Evolutionary conservation across 2,888 invertebrate genomes (phyloP).

Genomic region (Synergus gifuensis): DNA sequence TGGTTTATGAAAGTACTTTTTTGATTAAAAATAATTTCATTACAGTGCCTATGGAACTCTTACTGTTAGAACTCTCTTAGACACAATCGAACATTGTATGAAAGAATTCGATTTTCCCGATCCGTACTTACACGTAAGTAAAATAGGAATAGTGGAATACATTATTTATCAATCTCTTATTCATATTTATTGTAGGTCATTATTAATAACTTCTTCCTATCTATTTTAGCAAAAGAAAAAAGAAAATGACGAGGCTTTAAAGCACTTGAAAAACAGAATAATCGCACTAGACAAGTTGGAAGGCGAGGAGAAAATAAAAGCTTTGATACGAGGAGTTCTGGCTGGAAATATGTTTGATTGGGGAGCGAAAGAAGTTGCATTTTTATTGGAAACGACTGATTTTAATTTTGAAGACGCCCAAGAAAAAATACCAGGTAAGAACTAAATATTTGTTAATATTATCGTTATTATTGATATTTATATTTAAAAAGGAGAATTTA

Average conservation of each 20-base stretch:
- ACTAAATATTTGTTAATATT: conserved; percentile 39
- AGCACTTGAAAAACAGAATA: conserved; percentile 84
- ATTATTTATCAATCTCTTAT: conserved; percentile 35
- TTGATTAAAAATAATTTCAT: background rate
- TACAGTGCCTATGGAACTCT: conserved; percentile 87
- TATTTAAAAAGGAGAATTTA: conserved; percentile 23
- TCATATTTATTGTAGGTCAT: conserved; percentile 36
- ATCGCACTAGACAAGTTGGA: conserved; percentile 84
- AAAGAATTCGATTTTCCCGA: conserved; percentile 95
- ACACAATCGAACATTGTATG: conserved; percentile 94
- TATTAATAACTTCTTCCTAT: conserved; percentile 21
- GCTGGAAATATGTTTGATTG: conserved; percentile 98
- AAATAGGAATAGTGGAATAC: conserved; percentile 29
- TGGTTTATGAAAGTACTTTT: background rate
- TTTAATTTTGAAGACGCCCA: conserved; percentile 92
- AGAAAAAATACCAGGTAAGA: conserved; percentile 85
- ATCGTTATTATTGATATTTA: conserved; percentile 5
- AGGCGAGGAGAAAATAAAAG: conserved; percentile 74
- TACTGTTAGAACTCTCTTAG: conserved; percentile 93
- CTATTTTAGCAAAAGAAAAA: conserved; percentile 88
- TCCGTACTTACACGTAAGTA: conserved; percentile 83
- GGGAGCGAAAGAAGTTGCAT: conserved; percentile 95
- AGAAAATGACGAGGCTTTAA: conserved; percentile 91
- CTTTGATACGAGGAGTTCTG: conserved; percentile 81
- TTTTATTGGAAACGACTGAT: conserved; percentile 86